Evolutionary conservation across 1,140 invertebrate species (phyloP).

Genomic region (Pomacea maculata): DNA sequence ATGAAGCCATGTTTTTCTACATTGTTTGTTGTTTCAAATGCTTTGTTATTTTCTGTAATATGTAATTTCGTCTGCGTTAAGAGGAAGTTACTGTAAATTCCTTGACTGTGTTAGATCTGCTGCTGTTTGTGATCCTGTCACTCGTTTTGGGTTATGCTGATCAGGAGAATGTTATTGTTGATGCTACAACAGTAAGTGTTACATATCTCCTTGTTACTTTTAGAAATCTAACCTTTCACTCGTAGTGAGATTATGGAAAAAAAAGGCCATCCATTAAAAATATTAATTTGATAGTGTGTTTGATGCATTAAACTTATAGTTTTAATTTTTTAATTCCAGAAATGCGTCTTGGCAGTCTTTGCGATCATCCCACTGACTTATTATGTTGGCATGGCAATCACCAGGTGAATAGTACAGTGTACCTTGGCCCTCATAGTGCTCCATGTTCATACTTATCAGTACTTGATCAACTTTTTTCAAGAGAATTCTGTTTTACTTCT

Average conservation of each 20-base stretch:
- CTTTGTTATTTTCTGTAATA: too few species aligned
- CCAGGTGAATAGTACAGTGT: conserved; percentile 41
- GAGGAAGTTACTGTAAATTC: neutral
- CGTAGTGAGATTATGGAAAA: too few species aligned
- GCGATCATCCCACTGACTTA: conserved; percentile 60
- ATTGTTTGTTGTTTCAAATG: too few species aligned
- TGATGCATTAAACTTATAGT: neutral
- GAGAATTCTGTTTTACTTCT: too few species aligned
- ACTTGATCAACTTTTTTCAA: too few species aligned
- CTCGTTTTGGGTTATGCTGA: conserved; percentile 51
- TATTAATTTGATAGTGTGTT: neutral
- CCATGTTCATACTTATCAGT: too few species aligned
- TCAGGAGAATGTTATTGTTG: conserved; percentile 41
- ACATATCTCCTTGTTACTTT: neutral
- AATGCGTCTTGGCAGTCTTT: conserved; percentile 55
- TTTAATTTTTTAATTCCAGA: conserved; percentile 41
- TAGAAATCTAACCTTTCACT: neutral
- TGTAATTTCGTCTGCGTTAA: too few species aligned
- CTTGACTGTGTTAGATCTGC: conserved; percentile 50
- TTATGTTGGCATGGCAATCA: conserved; percentile 61
- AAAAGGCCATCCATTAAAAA: too few species aligned
- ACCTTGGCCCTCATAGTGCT: too few species aligned
- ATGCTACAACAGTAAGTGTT: conserved; percentile 45
- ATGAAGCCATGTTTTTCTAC: too few species aligned
- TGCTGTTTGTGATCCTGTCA: conserved; percentile 55